phyloP scores from a whole-genome alignment of 2,113 vertebrate genomes.

The Mus pahari region DNA sequence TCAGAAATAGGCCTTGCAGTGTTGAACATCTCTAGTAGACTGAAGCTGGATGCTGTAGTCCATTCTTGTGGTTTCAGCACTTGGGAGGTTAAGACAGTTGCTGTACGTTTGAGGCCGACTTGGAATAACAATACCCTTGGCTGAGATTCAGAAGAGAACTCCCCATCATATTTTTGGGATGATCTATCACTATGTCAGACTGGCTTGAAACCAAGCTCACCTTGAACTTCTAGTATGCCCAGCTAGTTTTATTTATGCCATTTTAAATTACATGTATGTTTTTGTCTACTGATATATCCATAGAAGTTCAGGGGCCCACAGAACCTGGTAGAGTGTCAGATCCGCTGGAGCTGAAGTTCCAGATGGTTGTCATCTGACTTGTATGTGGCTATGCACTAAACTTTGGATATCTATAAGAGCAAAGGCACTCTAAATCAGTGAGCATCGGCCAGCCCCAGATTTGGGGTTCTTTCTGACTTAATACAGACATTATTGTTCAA shows the following conservation, averaged over 20 bases:
- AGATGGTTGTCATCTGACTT: neutral
- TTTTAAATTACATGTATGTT: neutral
- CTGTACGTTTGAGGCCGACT: neutral
- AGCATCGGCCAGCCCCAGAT: neutral
- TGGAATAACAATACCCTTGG: no score
- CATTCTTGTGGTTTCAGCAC: neutral
- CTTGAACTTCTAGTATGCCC: neutral
- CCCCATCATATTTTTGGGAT: neutral
- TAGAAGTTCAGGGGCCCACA: neutral
- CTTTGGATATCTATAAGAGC: neutral
- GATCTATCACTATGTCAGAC: neutral
- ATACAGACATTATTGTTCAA: neutral
- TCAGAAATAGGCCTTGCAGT: neutral
- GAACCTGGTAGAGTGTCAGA: neutral
- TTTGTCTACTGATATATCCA: neutral
- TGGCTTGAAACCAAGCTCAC: neutral
- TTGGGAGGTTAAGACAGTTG: neutral
- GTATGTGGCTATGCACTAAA: neutral
- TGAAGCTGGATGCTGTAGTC: neutral
- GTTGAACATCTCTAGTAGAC: neutral
- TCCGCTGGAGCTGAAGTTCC: neutral
- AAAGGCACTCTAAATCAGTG: neutral
- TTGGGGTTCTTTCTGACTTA: neutral
- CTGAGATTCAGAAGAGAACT: no score
- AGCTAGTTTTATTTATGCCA: neutral